These are phyloP conservation scores for Plecturocebus donacophilus DNA, from an alignment of 2,113 vertebrate genomes.

Conservation along the genomic window DNA sequence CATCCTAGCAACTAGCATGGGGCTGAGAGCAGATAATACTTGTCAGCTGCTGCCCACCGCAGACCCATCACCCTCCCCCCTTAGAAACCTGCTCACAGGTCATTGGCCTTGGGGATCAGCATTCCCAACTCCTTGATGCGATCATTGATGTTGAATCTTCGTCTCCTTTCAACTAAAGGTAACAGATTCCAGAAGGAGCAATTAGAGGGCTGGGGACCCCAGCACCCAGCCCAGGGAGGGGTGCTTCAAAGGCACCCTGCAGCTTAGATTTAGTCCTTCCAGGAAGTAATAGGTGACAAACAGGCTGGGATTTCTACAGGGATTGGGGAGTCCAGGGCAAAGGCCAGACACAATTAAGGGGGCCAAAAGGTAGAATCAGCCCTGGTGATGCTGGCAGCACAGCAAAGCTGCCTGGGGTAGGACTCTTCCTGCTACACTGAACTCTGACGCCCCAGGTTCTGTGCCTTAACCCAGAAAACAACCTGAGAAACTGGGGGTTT, in stretches of 20 bases:
- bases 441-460: background rate
- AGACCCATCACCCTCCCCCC: background rate
- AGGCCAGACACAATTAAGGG: background rate
- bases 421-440: background rate
- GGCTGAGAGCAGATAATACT: background rate
- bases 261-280: background rate
- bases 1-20: background rate
- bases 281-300: background rate
- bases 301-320: background rate
- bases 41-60: rapidly evolving
- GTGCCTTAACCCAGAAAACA: background rate
- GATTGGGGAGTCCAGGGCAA: background rate
- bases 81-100: conserved; percentile 89
- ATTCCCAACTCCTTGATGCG: conserved; percentile 98
- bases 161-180: conserved; percentile 92
- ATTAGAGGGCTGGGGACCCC: background rate
- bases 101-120: conserved; percentile 98
- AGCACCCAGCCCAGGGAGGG: background rate
- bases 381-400: background rate
- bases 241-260: background rate
- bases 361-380: rapidly evolving
- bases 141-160: conserved; percentile 99
- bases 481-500: background rate
- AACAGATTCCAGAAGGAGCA: background rate
- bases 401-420: background rate